Conservation (phyloP, 2,797 vertebrate species). For the Spinus olivaceus region DNA sequence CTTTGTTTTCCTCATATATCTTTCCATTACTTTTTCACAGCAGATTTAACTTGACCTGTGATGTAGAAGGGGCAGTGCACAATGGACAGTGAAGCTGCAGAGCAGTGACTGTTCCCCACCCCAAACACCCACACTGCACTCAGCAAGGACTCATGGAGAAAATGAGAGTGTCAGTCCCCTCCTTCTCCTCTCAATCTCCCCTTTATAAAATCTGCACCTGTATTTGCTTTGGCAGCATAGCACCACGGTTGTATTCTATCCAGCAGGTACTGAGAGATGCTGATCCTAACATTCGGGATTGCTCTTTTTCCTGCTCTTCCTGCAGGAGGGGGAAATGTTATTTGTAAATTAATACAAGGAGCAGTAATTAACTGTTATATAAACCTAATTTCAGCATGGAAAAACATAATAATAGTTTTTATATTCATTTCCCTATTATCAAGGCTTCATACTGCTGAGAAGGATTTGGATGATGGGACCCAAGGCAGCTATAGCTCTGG, state of each 20-base stretch:
- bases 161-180: background rate
- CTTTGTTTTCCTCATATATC: background rate
- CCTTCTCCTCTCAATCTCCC: background rate
- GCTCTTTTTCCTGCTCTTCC: background rate
- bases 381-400: background rate
- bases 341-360: constrained; percentile 8
- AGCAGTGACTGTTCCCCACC: background rate
- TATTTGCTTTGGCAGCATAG: background rate
- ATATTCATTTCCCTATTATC: background rate
- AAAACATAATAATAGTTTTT: background rate
- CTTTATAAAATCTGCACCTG: background rate
- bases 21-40: background rate
- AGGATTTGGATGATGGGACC: background rate
- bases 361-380: background rate
- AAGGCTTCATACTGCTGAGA: background rate
- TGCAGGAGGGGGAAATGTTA: background rate
- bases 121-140: fast-evolving
- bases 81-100: background rate
- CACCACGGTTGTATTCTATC: background rate
- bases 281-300: background rate
- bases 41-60: background rate
- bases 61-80: background rate
- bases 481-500: background rate
- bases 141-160: background rate
- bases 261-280: background rate